Evolutionary conservation across 2,797 vertebrate genomes (phyloP).

Genomic region (Sebastes trivittatus): DNA sequence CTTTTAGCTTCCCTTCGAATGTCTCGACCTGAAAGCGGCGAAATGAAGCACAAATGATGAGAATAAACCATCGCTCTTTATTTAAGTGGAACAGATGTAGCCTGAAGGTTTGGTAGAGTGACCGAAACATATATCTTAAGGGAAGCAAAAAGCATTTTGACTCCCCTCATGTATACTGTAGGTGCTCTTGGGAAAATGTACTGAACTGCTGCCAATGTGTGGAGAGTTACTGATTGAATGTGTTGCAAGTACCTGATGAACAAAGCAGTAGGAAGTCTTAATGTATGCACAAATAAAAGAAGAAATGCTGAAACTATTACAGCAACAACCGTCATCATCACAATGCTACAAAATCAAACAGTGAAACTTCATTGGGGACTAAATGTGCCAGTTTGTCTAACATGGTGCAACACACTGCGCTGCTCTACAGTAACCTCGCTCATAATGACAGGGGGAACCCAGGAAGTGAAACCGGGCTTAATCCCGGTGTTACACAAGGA

Average conservation of each 20-base stretch:
- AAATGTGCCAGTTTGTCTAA: slow-evolving; percentile 16
- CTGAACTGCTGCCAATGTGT: not conserved
- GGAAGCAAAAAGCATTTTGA: not conserved
- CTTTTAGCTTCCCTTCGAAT: slow-evolving; percentile 60
- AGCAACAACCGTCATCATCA: not conserved
- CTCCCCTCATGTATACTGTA: not conserved
- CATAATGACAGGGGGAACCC: slow-evolving; percentile 62
- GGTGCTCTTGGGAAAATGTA: not conserved
- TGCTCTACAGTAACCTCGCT: slow-evolving; percentile 61
- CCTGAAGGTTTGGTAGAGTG: not conserved
- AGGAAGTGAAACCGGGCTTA: slow-evolving; percentile 76
- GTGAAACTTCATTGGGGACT: not conserved
- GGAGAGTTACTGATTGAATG: not conserved
- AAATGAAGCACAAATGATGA: not conserved
- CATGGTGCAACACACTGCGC: not conserved
- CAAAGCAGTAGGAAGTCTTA: not conserved
- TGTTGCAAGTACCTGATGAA: not conserved
- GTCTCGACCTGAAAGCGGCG: slow-evolving; percentile 53
- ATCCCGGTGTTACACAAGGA: slow-evolving; percentile 76
- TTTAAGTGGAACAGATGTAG: not conserved
- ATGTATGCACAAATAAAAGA: not conserved
- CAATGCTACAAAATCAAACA: not conserved
- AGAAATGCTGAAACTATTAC: not conserved
- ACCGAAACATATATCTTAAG: not conserved
- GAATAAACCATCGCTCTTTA: not conserved